Evolutionary conservation across 2,797 vertebrate genomes (phyloP), one percentile per base, ranked within the genome.

Genomic region (Cuniculus paca): DNA sequence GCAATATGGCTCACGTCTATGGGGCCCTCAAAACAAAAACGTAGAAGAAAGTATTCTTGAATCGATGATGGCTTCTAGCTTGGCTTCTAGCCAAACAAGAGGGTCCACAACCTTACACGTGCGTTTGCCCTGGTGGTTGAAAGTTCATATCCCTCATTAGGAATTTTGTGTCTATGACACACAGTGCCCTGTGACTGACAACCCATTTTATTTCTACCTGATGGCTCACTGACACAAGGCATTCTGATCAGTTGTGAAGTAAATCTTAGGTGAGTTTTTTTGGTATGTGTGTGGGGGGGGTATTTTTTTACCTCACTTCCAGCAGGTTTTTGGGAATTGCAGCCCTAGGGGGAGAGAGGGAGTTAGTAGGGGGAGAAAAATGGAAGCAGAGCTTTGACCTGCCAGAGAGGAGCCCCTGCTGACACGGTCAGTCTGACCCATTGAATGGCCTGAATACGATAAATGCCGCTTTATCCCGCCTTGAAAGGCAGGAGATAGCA

Each of bases 401-500:
- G 98, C 97, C 98, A 52, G 98, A 99, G 99, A 98, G 98, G 98
- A 99, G 97, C 98, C 98, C 99, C 99, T 88, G 98, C 99, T 98
- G 98, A 98, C 98, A 98, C 78, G 97, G 98, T 98, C 98, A 97
- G 99, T 99, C 99, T 98, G 98, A 99, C 99, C 99, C 98, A 98
- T 98, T 99, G 99, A 99, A 99, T 98, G 98, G 98, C 98, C 98
- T 99, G 99, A 99, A 99, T 99, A 99, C 99, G 98, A 99, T 99
- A 99, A 99, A 99, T 98, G 98, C 98, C 54, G 99, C 99, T 99
- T 99, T 99, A 99, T 99, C 98, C 98, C 98, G 96, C 98, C 98
- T 98, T 99, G 99, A 99, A 99, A 99, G 99, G 99, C 99, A 99
- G 98, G 97, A 99, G 99, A 99, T 99, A 99, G 98, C 97, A 50